Conservation (phyloP, 2,113 vertebrate species). For the Erythrocercus mccallii region DNA sequence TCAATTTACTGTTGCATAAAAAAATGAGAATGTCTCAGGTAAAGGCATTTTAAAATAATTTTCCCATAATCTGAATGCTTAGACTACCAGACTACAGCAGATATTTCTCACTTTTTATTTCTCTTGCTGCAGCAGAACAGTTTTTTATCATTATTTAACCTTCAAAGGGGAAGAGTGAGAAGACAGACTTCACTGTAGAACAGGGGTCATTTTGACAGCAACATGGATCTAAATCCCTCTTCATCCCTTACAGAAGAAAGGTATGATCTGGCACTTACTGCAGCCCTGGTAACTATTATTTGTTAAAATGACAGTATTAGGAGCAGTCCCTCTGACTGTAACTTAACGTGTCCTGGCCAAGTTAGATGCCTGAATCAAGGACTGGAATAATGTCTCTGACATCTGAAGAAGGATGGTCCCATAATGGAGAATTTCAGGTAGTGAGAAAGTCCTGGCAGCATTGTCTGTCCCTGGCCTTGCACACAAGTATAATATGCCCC, state of each 20-base stretch:
- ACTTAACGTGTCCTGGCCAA: neutral
- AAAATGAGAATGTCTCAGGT: neutral
- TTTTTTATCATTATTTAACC: neutral
- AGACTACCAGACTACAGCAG: neutral
- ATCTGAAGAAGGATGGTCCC: neutral
- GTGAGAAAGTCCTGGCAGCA: neutral
- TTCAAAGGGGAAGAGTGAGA: neutral
- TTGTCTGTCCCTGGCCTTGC: neutral
- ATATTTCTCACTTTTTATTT: neutral
- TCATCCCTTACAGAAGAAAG: neutral
- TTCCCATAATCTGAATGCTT: neutral
- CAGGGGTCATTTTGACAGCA: neutral
- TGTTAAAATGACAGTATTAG: neutral
- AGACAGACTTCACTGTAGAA: neutral
- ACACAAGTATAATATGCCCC: no score
- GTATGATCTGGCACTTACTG: neutral
- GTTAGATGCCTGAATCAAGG: neutral
- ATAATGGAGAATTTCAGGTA: neutral
- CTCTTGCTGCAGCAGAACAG: neutral
- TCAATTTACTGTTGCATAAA: neutral
- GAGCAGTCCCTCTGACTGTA: neutral
- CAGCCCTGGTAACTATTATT: neutral
- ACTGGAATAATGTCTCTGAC: neutral
- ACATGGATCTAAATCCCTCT: neutral
- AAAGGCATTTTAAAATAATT: neutral